These are phyloP conservation scores for Quiscalus mexicanus DNA, from an alignment of 2,113 vertebrate species.

Conservation along the genomic window DNA sequence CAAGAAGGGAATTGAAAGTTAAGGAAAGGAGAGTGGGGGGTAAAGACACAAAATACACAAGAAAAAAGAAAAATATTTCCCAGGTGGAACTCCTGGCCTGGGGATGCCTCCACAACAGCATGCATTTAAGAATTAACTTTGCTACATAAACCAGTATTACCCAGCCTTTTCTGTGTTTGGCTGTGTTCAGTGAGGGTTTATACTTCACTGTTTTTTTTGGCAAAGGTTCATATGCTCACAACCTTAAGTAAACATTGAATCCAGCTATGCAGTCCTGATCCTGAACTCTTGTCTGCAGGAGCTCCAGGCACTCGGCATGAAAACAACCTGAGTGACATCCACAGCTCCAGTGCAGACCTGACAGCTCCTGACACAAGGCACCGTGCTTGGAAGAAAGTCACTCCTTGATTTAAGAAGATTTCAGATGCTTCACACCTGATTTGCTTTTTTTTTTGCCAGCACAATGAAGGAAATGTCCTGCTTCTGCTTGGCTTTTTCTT, in stretches of 20 bases:
- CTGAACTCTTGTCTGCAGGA: slow-evolving; percentile 40
- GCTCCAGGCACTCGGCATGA: not conserved
- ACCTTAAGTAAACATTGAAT: slow-evolving; percentile 69
- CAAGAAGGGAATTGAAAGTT: not conserved
- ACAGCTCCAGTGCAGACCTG: not conserved
- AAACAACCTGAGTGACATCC: slow-evolving; percentile 3
- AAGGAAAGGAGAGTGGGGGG: not conserved
- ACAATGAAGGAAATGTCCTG: slow-evolving; percentile 66
- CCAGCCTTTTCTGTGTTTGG: not conserved
- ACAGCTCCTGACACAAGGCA: not conserved
- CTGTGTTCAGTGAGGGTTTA: slow-evolving; percentile 21
- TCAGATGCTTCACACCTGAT: slow-evolving; percentile 1
- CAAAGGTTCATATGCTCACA: slow-evolving; percentile 31
- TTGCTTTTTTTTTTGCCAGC: not conserved
- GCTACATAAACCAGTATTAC: slow-evolving; percentile 1
- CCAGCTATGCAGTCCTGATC: slow-evolving; percentile 40
- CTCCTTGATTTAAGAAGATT: not conserved
- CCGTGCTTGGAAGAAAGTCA: not conserved
- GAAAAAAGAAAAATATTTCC: not conserved
- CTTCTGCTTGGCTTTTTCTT: slow-evolving; percentile 71
- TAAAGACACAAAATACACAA: not conserved
- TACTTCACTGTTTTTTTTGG: slow-evolving; percentile 64
- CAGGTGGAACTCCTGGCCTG: not conserved
- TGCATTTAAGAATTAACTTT: slow-evolving; percentile 2
- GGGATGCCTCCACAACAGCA: not conserved